Base-by-base conservation (phyloP, 2,888 invertebrate species). In the Agonopterix alstromeriana region DNA sequence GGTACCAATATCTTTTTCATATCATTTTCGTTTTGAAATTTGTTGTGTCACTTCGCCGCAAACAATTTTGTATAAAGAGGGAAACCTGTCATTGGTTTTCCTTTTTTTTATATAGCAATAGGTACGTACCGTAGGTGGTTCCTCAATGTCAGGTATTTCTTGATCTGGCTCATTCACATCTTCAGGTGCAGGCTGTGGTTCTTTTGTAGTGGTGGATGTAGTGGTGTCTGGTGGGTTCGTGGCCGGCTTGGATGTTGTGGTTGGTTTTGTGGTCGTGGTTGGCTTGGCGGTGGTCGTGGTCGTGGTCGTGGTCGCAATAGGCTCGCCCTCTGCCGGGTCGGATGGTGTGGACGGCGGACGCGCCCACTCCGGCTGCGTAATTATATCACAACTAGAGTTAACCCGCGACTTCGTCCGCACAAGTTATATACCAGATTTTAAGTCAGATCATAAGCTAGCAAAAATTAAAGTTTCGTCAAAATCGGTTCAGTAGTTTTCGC, bases 361-460 rank as follows among this genome's bases (percentile, higher is more conserved):
- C 43, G 94, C 94, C 95, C 95, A 95, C 70, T 95, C 94, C 60
- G 95, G 95, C 94, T 94, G 66, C 41, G 40, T 36, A 40, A 27
- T 27, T 27, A 27, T 27, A 27, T 27, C 7, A 27, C 27, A 0
- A 27, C n/a, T n/a, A 7, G 7, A 27, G 7, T 27, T 27, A 27
- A n/a, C n/a, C n/a, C n/a, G n/a, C n/a, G n/a, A n/a, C n/a, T n/a
- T n/a, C n/a, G n/a, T n/a, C n/a, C n/a, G n/a, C n/a, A n/a, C n/a
- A n/a, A n/a, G n/a, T n/a, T n/a, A n/a, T n/a, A n/a, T n/a, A n/a
- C n/a, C n/a, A n/a, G n/a, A n/a, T n/a, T n/a, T n/a, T n/a, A n/a
- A n/a, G n/a, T n/a, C n/a, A n/a, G n/a, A n/a, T n/a, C n/a, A n/a
- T n/a, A n/a, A n/a, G n/a, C n/a, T n/a, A n/a, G n/a, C n/a, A n/a